These are phyloP conservation scores for Erebia epiphron DNA, from an alignment of 2,888 invertebrate genomes.

Conservation along the genomic window DNA sequence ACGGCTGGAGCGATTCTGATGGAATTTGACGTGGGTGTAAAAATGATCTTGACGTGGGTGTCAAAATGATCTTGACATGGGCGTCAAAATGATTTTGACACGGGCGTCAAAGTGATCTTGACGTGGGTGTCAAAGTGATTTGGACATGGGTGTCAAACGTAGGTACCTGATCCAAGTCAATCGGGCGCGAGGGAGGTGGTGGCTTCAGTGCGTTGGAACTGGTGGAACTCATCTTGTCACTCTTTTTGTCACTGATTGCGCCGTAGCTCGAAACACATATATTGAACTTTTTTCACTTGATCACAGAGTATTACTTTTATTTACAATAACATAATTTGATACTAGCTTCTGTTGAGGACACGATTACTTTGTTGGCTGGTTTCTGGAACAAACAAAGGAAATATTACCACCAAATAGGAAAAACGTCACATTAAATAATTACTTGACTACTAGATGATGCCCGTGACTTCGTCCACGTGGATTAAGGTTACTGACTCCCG, in stretches of 20 bases:
- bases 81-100: too few species aligned
- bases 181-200: constrained; percentile 86
- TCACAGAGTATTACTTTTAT: constrained; percentile 59
- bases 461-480: too few species aligned
- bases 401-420: too few species aligned
- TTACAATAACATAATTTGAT: constrained; percentile 58
- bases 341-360: constrained; percentile 1
- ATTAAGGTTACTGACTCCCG: too few species aligned
- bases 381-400: constrained; percentile 9
- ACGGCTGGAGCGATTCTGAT: too few species aligned
- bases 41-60: too few species aligned
- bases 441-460: too few species aligned
- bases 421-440: too few species aligned
- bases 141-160: constrained; percentile 32
- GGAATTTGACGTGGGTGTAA: too few species aligned
- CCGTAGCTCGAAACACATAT: constrained; percentile 51
- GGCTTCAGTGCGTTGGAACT: constrained; percentile 56
- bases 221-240: constrained; percentile 59
- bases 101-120: too few species aligned
- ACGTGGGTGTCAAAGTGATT: background rate
- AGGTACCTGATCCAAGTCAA: constrained; percentile 90
- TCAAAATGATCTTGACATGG: too few species aligned
- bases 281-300: constrained; percentile 57
- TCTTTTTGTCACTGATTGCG: constrained; percentile 50
- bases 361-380: constrained; percentile 1